phyloP scores from a whole-genome alignment of 2,113 vertebrate species.

The Uria aalge region DNA sequence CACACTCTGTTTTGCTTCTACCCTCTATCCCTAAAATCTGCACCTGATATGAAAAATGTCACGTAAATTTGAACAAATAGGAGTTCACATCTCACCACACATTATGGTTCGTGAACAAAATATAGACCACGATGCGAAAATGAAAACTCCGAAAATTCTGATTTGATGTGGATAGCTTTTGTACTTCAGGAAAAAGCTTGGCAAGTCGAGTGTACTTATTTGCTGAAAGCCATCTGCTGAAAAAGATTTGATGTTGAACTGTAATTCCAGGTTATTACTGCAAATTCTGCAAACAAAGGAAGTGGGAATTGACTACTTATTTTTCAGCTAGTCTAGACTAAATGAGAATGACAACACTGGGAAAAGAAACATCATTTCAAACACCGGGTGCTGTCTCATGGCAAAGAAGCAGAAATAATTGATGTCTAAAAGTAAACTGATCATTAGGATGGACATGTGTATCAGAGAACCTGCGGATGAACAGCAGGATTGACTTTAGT shows the following conservation, averaged over 20 bases:
- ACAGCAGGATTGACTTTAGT: neutral
- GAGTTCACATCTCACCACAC: neutral
- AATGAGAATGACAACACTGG: constrained; percentile 14
- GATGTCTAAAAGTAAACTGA: neutral
- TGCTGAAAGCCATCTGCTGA: constrained; percentile 29
- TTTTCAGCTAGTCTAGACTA: constrained; percentile 2
- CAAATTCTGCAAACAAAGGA: constrained; percentile 25
- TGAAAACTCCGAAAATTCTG: neutral
- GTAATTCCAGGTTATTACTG: constrained; percentile 41
- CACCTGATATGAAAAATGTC: neutral
- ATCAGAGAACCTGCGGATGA: neutral
- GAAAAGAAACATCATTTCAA: constrained; percentile 28
- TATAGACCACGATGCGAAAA: neutral
- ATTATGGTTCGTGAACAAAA: neutral
- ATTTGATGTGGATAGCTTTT: neutral
- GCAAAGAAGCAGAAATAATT: constrained; percentile 21
- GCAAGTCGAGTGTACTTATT: neutral
- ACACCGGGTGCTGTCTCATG: neutral
- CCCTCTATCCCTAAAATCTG: neutral
- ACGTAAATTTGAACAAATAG: neutral
- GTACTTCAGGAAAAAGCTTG: neutral
- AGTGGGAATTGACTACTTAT: constrained; percentile 8
- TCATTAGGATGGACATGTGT: neutral
- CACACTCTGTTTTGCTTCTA: neutral
- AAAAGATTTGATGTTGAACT: constrained; percentile 16